These are phyloP conservation scores for Boloria selene DNA, from an alignment of 2,888 invertebrate species.

Conservation along the genomic window DNA sequence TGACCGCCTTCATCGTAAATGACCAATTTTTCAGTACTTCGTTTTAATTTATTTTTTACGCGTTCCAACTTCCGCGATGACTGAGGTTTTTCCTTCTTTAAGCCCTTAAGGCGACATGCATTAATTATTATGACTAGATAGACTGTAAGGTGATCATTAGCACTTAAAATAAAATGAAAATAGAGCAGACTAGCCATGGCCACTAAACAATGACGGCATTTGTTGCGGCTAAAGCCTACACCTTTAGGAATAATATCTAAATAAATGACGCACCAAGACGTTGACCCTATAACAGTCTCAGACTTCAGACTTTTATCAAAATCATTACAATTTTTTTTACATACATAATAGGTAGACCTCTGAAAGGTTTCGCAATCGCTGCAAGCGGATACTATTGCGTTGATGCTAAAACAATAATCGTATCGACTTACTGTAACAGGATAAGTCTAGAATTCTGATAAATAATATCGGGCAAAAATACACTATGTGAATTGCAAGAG, in stretches of 20 bases:
- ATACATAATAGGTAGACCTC: neutral
- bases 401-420: slow-evolving; percentile 36
- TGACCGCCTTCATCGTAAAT: neutral
- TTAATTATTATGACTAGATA: slow-evolving; percentile 24
- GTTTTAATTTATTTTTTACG: slow-evolving; percentile 34
- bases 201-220: slow-evolving; percentile 25
- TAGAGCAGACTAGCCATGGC: slow-evolving; percentile 43
- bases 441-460: slow-evolving; percentile 44
- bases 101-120: slow-evolving; percentile 30
- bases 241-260: neutral
- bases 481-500: no score
- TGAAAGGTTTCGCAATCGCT: slow-evolving; percentile 7
- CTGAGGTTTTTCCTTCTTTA: slow-evolving; percentile 28
- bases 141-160: slow-evolving; percentile 50
- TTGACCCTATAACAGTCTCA: slow-evolving; percentile 14
- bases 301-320: neutral
- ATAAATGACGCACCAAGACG: slow-evolving; percentile 28
- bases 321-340: neutral
- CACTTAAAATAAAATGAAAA: slow-evolving; percentile 56
- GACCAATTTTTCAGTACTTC: slow-evolving; percentile 30
- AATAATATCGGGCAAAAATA: neutral
- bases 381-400: slow-evolving; percentile 32
- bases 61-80: slow-evolving; percentile 23
- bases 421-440: slow-evolving; percentile 51
- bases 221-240: neutral